These are phyloP conservation scores for Oscheius sp. DNA, from an alignment of 2,888 invertebrate genomes.

Conservation along the genomic window DNA sequence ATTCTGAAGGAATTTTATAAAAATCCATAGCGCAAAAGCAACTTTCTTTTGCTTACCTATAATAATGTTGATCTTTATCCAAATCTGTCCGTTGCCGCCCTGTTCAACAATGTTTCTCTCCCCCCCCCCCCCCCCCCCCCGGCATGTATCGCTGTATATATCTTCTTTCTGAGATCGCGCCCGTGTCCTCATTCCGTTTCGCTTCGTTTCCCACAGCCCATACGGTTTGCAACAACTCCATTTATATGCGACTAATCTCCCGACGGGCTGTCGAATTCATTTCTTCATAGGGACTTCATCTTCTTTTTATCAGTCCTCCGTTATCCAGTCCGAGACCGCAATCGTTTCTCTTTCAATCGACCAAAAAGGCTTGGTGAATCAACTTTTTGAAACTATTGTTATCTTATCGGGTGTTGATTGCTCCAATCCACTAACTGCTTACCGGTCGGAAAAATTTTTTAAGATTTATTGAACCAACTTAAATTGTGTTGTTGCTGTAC, in stretches of 20 bases:
- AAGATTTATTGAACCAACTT: no score
- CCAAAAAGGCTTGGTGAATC: background rate
- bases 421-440: no score
- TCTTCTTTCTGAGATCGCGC: background rate
- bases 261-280: conserved; percentile 6
- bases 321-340: conserved; percentile 12
- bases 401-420: background rate
- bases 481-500: no score
- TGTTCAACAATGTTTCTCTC: background rate
- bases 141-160: conserved; percentile 20
- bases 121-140: background rate
- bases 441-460: no score
- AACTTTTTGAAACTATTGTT: background rate
- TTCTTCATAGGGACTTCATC: background rate
- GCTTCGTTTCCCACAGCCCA: conserved; percentile 14
- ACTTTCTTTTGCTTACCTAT: background rate
- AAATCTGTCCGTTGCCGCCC: background rate
- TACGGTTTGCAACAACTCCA: conserved; percentile 6
- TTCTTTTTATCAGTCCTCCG: background rate
- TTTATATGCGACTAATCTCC: conserved; percentile 6
- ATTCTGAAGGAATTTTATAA: background rate
- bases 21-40: background rate
- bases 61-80: background rate
- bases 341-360: background rate
- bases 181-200: conserved; percentile 28